Evolutionary conservation across 53 echinoderm and acorn worm genomes (phyloP).

Genomic region (Arbacia lixula): DNA sequence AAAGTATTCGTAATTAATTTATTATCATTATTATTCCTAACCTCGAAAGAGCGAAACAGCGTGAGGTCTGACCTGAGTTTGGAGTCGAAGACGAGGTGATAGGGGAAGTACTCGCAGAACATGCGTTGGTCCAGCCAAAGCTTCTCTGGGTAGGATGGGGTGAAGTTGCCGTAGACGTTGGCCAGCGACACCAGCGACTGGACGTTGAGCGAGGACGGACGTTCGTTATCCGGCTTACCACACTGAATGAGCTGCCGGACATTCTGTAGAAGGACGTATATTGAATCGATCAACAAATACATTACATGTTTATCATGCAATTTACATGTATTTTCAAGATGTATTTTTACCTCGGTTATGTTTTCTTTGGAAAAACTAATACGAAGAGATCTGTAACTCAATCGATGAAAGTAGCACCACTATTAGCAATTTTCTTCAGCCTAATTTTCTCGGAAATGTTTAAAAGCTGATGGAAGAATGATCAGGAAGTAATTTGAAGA

Average conservation of each 20-base stretch:
- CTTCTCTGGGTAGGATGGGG: slow-evolving; percentile 86
- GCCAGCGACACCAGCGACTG: slow-evolving; percentile 62
- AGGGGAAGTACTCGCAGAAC: slow-evolving; percentile 97
- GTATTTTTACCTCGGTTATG: no score
- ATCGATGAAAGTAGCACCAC: no score
- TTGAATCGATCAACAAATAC: not conserved
- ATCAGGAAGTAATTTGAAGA: no score
- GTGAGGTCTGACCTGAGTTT: no score
- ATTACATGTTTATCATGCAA: not conserved
- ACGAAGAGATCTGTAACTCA: no score
- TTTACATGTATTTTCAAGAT: no score
- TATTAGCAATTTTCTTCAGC: no score
- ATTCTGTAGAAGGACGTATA: slow-evolving; percentile 7
- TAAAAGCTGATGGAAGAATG: no score
- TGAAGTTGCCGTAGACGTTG: slow-evolving; percentile 77
- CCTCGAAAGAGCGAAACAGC: no score
- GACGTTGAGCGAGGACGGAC: slow-evolving; percentile 16
- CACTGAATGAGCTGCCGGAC: slow-evolving; percentile 2
- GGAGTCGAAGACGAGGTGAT: slow-evolving; percentile 89
- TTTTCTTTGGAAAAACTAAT: no score
- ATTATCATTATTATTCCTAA: no score
- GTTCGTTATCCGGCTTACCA: slow-evolving; percentile 15
- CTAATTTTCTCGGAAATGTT: no score
- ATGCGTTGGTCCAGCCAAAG: slow-evolving; percentile 92
- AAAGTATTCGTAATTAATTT: slow-evolving; percentile 96